Conservation (phyloP, 2,797 vertebrate species). For the Aeoliscus strigatus region DNA sequence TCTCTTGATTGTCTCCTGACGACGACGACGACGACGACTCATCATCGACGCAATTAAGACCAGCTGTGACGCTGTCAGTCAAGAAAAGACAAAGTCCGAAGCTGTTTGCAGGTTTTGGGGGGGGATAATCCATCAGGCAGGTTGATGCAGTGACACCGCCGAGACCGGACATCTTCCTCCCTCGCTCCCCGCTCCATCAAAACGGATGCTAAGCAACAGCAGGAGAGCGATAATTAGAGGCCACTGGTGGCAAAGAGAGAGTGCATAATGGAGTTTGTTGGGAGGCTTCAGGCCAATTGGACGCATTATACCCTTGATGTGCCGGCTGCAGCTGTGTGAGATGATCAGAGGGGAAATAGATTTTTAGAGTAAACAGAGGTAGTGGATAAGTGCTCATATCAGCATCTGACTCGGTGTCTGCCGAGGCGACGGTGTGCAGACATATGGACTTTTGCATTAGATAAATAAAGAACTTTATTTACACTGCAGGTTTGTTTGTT, state of each 20-base stretch:
- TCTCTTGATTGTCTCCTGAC: too few species aligned
- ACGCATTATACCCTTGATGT: constrained; percentile 17
- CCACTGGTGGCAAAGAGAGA: constrained; percentile 35
- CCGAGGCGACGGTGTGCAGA: too few species aligned
- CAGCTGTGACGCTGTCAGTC: background rate
- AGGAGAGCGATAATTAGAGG: constrained; percentile 44
- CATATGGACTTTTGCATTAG: too few species aligned
- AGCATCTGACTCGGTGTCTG: too few species aligned
- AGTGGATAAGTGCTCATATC: constrained; percentile 36
- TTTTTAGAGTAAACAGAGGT: constrained; percentile 30
- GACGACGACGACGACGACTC: too few species aligned
- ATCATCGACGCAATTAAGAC: too few species aligned
- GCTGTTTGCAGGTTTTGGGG: background rate
- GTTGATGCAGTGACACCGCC: constrained; percentile 17
- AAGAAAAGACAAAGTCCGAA: too few species aligned
- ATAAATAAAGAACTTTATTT: too few species aligned
- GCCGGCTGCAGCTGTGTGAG: constrained; percentile 42
- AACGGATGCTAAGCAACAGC: constrained; percentile 22
- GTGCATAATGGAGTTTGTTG: constrained; percentile 35
- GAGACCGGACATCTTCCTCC: constrained; percentile 29
- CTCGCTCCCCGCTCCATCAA: constrained; percentile 23
- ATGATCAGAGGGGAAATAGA: constrained; percentile 29
- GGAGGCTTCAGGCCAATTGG: constrained; percentile 29
- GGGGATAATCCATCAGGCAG: too few species aligned
- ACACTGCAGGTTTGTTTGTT: too few species aligned